Conservation (phyloP, 1,140 invertebrate genomes). For the Caerostris darwini region DNA sequence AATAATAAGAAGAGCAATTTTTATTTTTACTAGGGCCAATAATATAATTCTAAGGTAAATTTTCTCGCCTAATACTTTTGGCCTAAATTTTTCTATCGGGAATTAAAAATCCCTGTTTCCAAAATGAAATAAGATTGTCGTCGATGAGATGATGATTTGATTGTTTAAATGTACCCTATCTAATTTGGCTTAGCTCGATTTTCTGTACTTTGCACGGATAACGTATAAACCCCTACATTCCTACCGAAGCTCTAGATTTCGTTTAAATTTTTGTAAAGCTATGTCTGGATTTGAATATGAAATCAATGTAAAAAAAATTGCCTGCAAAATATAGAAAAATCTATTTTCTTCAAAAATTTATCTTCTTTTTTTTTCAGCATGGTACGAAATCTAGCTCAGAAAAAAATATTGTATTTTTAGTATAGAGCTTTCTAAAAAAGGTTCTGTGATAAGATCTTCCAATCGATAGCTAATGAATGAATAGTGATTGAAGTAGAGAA, state of each 20-base stretch:
- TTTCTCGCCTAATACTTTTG: constrained; percentile 23
- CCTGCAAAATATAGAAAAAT: constrained; percentile 67
- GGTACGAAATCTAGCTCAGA: constrained; percentile 58
- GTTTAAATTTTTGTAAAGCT: constrained; percentile 59
- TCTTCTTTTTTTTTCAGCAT: not conserved
- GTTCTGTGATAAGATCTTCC: constrained; percentile 23
- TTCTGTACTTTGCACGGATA: constrained; percentile 74
- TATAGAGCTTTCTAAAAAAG: constrained; percentile 38
- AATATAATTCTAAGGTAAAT: constrained; percentile 21
- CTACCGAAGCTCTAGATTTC: constrained; percentile 74
- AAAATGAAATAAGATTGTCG: constrained; percentile 70
- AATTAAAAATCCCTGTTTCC: constrained; percentile 44
- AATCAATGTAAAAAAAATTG: constrained; percentile 65
- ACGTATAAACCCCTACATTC: constrained; percentile 56
- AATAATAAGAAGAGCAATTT: not conserved
- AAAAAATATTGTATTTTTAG: constrained; percentile 40
- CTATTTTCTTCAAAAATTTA: constrained; percentile 64
- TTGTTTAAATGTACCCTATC: constrained; percentile 72
- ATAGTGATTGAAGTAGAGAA: too few species aligned
- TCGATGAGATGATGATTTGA: constrained; percentile 68
- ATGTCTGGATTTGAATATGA: constrained; percentile 61
- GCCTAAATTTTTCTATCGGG: constrained; percentile 52
- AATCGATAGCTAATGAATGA: not conserved
- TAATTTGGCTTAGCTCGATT: constrained; percentile 77
- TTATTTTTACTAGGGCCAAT: not conserved